A percentile compares a stretch with the other conserved stretches of the same genome.
Evolutionary conservation across 2,797 vertebrate species (phyloP).

Genomic region (Gadopsis bispinosus): DNA sequence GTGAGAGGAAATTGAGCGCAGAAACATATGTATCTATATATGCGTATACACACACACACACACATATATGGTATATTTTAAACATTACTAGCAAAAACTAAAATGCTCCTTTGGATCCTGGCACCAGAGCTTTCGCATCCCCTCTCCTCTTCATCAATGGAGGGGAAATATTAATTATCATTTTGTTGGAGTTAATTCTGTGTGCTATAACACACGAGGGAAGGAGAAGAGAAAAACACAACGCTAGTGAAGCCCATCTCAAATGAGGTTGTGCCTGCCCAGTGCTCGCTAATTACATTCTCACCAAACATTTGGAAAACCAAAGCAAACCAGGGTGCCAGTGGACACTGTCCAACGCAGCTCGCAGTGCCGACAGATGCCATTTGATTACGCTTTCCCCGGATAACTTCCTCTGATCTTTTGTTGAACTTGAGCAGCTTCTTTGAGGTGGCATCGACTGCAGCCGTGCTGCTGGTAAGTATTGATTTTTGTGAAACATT

Average conservation of each 20-base stretch:
- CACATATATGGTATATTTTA: no score
- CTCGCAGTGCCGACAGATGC: constrained; percentile 50
- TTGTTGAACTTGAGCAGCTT: constrained; percentile 46
- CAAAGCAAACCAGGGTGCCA: constrained; percentile 55
- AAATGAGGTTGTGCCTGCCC: constrained; percentile 68
- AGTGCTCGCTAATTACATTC: constrained; percentile 78
- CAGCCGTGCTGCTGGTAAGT: constrained; percentile 34
- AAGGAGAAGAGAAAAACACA: constrained; percentile 51
- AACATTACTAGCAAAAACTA: constrained; percentile 41
- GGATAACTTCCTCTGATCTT: constrained; percentile 63
- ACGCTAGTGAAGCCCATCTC: constrained; percentile 63
- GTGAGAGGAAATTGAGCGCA: constrained; percentile 12
- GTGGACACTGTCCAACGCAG: constrained; percentile 56
- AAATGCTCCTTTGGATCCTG: constrained; percentile 59
- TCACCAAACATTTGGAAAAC: constrained; percentile 70
- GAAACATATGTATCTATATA: not conserved
- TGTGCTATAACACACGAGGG: constrained; percentile 68
- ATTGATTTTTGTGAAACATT: constrained; percentile 52
- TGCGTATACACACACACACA: no score
- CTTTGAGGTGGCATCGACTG: constrained; percentile 37
- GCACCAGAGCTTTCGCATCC: constrained; percentile 29
- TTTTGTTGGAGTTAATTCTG: constrained; percentile 79
- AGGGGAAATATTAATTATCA: constrained; percentile 83
- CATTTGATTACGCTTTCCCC: constrained; percentile 53
- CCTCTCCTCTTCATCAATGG: constrained; percentile 70